Evolutionary conservation across 2,797 vertebrate species (phyloP), one percentile per base, ranked within the genome.

Genomic region (Lacerta bilineata): DNA sequence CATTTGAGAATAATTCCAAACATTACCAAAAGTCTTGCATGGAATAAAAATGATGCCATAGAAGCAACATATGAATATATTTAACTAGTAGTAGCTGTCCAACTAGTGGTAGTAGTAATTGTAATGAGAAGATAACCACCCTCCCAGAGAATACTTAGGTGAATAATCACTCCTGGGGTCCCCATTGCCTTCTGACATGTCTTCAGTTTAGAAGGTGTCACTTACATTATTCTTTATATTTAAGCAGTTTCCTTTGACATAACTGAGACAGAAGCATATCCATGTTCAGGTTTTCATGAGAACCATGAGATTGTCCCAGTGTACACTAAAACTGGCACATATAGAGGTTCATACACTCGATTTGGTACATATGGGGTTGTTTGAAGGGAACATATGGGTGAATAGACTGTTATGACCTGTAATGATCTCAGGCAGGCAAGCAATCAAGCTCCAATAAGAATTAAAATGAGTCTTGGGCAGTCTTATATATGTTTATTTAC

Each of bases 1-100:
- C 25, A 86, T 84, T 92, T 92, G 33, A 89, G 69, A 92, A 85
- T 85, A 91, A 81, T 69, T 85, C 29, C 91, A 87, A 92, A 91
- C 91, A 92, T 80, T 0, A 92, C 90, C 80, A 82, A 20, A 86
- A 87, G 72, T 88, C 84, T 87, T 81, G 87, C 20, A 68, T 29
- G 10, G 43, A 88, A 92, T 85, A 91, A 90, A 92, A 93, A 84
- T 36, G 0, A 41, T 33, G 18, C 36, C 33, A 80, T 1, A 59
- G 36, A 77, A 78, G 23, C n/a, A 88, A 77, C 41, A 29, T 68
- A 39, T 55, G 11, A 69, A 10, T 50, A 23, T 85, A 36, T 10
- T 36, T 69, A 20, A 3, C 9, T n/a, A 55, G 3, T 46, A 86
- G 64, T 20, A 33, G 18, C 18, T 85, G 4, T 46, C 29, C 11